Conservation (phyloP, 2,888 invertebrate species). For the Andrena bucephala region DNA sequence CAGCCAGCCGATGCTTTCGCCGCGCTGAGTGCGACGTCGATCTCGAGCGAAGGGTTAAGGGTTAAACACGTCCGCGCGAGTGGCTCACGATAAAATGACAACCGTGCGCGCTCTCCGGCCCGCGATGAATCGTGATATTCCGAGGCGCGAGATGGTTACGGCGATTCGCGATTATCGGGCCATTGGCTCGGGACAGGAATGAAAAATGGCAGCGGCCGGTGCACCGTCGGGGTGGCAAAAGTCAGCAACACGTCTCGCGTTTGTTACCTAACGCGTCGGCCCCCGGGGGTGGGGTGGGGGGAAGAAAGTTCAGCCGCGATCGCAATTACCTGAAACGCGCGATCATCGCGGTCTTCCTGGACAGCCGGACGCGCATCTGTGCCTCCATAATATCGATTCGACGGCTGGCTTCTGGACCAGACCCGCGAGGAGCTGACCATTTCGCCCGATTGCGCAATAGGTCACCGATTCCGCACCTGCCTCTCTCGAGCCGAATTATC, state of each 20-base stretch:
- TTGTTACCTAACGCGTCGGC: slow-evolving; percentile 61
- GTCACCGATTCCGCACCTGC: slow-evolving; percentile 21
- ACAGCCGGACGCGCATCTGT: slow-evolving; percentile 37
- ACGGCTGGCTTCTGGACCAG: slow-evolving; percentile 5
- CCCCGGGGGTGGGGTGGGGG: slow-evolving; percentile 48
- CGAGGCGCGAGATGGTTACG: neutral
- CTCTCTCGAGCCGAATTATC: slow-evolving; percentile 54
- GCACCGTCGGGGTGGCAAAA: neutral
- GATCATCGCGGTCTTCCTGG: slow-evolving; percentile 43
- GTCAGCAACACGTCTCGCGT: slow-evolving; percentile 23
- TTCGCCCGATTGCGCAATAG: slow-evolving; percentile 60
- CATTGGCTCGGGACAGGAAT: neutral
- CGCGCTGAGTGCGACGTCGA: too few relatives aligned
- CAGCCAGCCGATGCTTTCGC: neutral
- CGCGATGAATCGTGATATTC: slow-evolving; percentile 16
- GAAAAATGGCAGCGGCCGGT: neutral
- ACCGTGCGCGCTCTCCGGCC: neutral
- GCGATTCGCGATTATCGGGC: neutral
- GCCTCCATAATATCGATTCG: neutral
- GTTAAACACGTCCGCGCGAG: slow-evolving; percentile 16
- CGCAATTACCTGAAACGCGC: slow-evolving; percentile 52
- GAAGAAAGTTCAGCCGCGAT: slow-evolving; percentile 65
- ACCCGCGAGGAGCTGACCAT: slow-evolving; percentile 20
- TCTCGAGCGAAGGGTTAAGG: slow-evolving; percentile 1
- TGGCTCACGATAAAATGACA: slow-evolving; percentile 8